phyloP scores from a whole-genome alignment of 2,888 invertebrate species.

The Xanthorhoe spadicearia region DNA sequence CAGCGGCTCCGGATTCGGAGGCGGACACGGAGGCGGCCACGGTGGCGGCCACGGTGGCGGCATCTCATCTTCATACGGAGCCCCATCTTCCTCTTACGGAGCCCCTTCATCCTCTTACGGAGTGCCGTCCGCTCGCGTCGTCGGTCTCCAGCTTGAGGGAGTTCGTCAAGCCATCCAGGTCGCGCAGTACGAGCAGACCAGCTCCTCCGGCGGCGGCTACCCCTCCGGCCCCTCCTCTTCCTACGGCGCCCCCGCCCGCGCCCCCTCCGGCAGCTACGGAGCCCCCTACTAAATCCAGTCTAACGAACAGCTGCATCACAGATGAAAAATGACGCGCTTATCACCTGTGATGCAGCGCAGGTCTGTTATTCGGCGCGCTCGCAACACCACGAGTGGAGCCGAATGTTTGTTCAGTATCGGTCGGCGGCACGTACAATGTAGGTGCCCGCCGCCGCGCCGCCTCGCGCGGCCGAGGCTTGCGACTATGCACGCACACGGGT shows the following conservation, averaged over 20 bases:
- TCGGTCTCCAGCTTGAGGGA: slow-evolving; percentile 93
- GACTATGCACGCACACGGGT: slow-evolving; percentile 83
- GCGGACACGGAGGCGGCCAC: slow-evolving; percentile 84
- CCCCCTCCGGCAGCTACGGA: slow-evolving; percentile 89
- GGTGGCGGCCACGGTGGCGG: slow-evolving; percentile 86
- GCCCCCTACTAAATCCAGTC: slow-evolving; percentile 81
- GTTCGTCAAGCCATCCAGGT: slow-evolving; percentile 95
- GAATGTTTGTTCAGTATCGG: slow-evolving; percentile 71
- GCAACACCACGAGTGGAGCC: slow-evolving; percentile 58
- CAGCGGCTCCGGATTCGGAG: slow-evolving; percentile 81
- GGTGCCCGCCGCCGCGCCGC: slow-evolving; percentile 68
- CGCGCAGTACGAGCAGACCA: slow-evolving; percentile 91
- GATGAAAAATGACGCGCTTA: slow-evolving; percentile 40
- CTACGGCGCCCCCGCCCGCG: slow-evolving; percentile 85
- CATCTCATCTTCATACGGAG: slow-evolving; percentile 88
- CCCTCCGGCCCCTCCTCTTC: slow-evolving; percentile 55
- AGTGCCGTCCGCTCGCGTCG: slow-evolving; percentile 85
- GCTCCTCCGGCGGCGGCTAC: slow-evolving; percentile 81
- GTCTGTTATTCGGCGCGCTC: slow-evolving; percentile 67
- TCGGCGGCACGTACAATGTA: slow-evolving; percentile 80
- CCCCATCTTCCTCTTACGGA: slow-evolving; percentile 85
- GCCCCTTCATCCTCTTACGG: slow-evolving; percentile 85
- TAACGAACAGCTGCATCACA: slow-evolving; percentile 46
- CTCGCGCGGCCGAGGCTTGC: slow-evolving; percentile 73
- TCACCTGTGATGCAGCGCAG: slow-evolving; percentile 39